phyloP scores from a whole-genome alignment of 2,797 vertebrate species.

The Dermochelys coriacea region DNA sequence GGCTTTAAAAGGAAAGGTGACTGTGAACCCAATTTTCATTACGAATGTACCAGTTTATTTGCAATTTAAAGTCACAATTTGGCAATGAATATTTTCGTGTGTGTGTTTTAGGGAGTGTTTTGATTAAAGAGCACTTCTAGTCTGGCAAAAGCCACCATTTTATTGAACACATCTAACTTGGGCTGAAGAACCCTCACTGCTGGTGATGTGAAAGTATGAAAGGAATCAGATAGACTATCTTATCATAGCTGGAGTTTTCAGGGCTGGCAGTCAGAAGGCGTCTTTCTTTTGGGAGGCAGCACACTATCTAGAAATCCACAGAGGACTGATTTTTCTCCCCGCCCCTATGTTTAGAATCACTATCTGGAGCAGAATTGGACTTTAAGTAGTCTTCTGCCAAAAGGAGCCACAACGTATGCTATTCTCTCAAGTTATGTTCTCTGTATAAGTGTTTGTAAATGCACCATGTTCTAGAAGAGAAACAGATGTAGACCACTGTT shows the following conservation, averaged over 20 bases:
- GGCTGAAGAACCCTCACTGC: not conserved
- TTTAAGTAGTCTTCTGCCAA: not conserved
- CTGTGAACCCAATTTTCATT: not conserved
- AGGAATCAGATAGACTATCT: not conserved
- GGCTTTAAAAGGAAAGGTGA: not conserved
- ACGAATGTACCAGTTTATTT: not conserved
- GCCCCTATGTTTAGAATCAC: not conserved
- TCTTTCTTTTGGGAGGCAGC: not conserved
- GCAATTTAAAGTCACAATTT: not conserved
- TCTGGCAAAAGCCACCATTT: not conserved
- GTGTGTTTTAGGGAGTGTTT: not conserved
- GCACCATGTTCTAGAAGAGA: not conserved
- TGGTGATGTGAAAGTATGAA: not conserved
- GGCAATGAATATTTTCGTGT: not conserved
- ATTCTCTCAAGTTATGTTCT: not conserved
- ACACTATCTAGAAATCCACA: slow-evolving; percentile 17
- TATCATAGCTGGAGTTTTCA: not conserved
- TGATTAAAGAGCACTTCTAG: not conserved
- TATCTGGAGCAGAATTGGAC: not conserved
- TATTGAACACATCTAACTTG: not conserved
- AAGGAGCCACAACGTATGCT: not conserved
- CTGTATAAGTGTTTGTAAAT: not conserved
- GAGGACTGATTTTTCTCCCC: not conserved
- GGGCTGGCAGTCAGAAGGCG: not conserved
- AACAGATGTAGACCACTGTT: not conserved